Conservation (phyloP, 2,888 invertebrate species). For the Sinhomidia bicolor region DNA sequence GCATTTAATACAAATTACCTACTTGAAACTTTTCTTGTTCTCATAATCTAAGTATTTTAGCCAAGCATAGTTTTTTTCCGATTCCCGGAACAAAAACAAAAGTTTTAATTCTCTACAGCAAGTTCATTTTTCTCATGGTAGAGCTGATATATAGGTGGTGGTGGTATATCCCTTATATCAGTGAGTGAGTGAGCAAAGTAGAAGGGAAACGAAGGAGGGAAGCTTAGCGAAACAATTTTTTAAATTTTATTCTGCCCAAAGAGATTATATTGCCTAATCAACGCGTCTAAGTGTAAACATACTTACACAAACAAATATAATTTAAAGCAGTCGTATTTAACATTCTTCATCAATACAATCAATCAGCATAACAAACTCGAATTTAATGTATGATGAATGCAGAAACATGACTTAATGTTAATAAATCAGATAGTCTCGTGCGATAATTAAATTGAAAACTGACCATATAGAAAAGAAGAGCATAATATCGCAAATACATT, state of each 20-base stretch:
- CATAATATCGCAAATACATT: too few relatives aligned
- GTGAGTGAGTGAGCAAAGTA: neutral
- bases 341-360: too few relatives aligned
- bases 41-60: neutral
- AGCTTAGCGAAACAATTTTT: neutral
- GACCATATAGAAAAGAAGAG: neutral
- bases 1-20: neutral
- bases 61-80: neutral
- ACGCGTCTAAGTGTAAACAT: too few relatives aligned
- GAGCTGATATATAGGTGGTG: slow-evolving; percentile 47
- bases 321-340: too few relatives aligned
- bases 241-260: too few relatives aligned
- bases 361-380: too few relatives aligned
- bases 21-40: neutral
- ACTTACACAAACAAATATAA: too few relatives aligned
- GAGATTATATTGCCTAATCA: too few relatives aligned
- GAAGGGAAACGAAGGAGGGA: neutral
- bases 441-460: slow-evolving; percentile 10
- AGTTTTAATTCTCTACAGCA: too few relatives aligned
- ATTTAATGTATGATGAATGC: too few relatives aligned
- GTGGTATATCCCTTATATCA: neutral
- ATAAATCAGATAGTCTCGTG: slow-evolving; percentile 14
- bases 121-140: slow-evolving; percentile 13
- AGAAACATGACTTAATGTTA: slow-evolving; percentile 22
- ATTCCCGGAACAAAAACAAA: slow-evolving; percentile 33